A percentile compares a stretch with the other conserved stretches of the same genome.
phyloP scores from a whole-genome alignment of 2,113 vertebrate genomes.

The Origma solitaria region DNA sequence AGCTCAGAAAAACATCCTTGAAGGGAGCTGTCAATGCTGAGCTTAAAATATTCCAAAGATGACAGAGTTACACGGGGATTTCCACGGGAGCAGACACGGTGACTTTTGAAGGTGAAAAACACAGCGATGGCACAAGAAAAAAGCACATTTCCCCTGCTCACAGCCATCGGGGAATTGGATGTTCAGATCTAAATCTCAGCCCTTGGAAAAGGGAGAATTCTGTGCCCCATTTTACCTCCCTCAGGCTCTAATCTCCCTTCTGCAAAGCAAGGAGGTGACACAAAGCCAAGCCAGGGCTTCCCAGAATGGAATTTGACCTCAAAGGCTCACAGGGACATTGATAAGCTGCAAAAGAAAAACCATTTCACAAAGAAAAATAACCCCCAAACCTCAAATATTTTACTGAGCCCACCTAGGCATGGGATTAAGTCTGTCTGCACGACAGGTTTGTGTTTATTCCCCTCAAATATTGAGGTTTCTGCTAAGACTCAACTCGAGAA shows the following conservation, averaged over 20 bases:
- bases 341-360: neutral
- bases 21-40: neutral
- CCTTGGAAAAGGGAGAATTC: neutral
- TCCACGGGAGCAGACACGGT: neutral
- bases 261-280: neutral
- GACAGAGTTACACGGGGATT: neutral
- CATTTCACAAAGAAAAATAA: neutral
- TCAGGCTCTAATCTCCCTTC: neutral
- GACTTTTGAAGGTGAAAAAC: neutral
- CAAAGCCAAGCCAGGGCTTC: neutral
- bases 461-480: neutral
- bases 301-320: neutral
- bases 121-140: neutral
- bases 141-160: neutral
- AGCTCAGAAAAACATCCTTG: constrained; percentile 6
- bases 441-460: neutral
- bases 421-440: neutral
- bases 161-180: neutral
- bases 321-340: neutral
- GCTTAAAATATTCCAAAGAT: neutral
- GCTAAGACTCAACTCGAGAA: neutral
- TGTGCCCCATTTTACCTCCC: neutral
- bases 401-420: neutral
- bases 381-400: neutral
- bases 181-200: neutral